Evolutionary conservation across 2,888 invertebrate species (phyloP).

Genomic region (Dasypogon diadema): DNA sequence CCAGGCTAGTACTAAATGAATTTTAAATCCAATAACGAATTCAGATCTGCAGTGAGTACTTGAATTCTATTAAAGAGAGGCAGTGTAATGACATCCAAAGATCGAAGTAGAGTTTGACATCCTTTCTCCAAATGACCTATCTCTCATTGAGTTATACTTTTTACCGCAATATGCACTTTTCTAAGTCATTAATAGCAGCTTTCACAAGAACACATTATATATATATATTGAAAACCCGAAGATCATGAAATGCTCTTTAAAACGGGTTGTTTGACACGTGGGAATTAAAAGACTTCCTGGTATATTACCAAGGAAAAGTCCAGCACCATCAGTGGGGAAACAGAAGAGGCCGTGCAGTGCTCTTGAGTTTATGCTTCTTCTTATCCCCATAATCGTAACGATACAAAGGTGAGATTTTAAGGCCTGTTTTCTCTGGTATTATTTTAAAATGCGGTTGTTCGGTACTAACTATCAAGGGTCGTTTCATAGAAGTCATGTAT

Average conservation of each 20-base stretch:
- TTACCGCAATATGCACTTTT: no score
- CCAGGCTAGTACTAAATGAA: no score
- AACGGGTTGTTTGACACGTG: no score
- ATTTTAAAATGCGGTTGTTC: constrained; percentile 70
- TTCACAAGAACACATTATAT: no score
- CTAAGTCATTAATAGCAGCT: no score
- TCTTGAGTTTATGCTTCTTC: constrained; percentile 66
- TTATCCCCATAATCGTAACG: constrained; percentile 63
- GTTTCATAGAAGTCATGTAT: constrained; percentile 69
- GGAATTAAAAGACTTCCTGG: constrained; percentile 28
- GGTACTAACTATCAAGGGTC: constrained; percentile 71
- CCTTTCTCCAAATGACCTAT: no score
- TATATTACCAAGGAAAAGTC: constrained; percentile 63
- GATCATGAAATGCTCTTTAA: constrained; percentile 10
- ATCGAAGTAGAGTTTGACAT: no score
- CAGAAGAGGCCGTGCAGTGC: constrained; percentile 67
- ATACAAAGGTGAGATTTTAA: constrained; percentile 71
- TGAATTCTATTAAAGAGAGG: no score
- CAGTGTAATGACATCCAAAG: no score
- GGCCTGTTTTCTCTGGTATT: constrained; percentile 71
- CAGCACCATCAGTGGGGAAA: constrained; percentile 69
- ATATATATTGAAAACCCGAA: constrained; percentile 12
- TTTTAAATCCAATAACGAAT: no score
- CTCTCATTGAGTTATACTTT: no score
- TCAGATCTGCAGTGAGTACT: no score